phyloP scores from a whole-genome alignment of 2,888 invertebrate genomes.

The Lasioglossum malachurum region DNA sequence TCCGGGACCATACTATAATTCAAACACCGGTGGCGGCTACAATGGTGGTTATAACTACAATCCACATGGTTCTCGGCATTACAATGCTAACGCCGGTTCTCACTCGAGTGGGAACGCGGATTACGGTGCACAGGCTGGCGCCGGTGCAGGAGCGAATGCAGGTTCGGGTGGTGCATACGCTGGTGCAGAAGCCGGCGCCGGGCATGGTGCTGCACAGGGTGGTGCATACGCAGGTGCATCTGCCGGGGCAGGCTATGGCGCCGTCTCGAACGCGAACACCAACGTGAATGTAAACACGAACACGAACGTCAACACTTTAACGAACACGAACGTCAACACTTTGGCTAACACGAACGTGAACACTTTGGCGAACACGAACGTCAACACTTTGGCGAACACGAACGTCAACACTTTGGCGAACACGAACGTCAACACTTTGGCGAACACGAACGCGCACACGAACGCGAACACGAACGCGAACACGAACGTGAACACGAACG shows the following conservation, averaged over 20 bases:
- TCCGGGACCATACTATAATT: constrained; percentile 22
- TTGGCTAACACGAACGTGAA: constrained; percentile 33
- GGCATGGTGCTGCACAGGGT: not conserved
- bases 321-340: not conserved
- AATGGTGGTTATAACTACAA: constrained; percentile 21
- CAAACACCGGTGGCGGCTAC: constrained; percentile 10
- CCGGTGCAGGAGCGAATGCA: constrained; percentile 49
- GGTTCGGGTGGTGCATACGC: not conserved
- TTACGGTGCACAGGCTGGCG: constrained; percentile 54
- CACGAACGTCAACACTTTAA: constrained; percentile 54
- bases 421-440: constrained; percentile 55
- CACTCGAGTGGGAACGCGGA: constrained; percentile 48
- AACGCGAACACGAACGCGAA: constrained; percentile 56
- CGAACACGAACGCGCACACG: constrained; percentile 55
- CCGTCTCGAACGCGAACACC: not conserved
- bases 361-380: constrained; percentile 37
- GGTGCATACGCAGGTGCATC: not conserved
- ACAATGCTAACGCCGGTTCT: constrained; percentile 61
- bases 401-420: not conserved
- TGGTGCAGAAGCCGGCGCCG: not conserved
- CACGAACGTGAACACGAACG: constrained; percentile 54
- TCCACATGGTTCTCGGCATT: constrained; percentile 36
- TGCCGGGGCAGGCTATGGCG: not conserved
- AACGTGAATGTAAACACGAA: constrained; percentile 44
- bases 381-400: constrained; percentile 46